Percentiles rank a stretch among this genome's conserved stretches.
These are phyloP conservation scores for Theodoxus fluviatilis DNA, from an alignment of 2,888 invertebrate genomes.

Conservation along the genomic window DNA sequence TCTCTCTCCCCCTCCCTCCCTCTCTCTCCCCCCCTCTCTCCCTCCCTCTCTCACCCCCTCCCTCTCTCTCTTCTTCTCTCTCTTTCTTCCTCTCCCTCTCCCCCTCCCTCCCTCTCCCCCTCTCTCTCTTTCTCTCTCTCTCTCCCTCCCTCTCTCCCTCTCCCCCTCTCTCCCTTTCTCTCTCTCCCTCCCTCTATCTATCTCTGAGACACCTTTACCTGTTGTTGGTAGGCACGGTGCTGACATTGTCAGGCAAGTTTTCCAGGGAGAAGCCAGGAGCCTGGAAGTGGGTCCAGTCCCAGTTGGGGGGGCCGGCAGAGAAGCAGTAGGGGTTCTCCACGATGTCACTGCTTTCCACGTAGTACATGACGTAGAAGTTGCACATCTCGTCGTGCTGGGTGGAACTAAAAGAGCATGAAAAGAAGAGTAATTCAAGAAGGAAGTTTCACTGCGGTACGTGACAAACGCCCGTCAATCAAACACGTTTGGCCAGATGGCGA, in stretches of 20 bases:
- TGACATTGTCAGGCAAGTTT: conserved; percentile 42
- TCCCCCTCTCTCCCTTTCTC: neutral
- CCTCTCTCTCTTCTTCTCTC: too few relatives aligned
- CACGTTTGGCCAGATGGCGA: too few relatives aligned
- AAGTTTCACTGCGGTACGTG: too few relatives aligned
- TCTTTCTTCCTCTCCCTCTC: too few relatives aligned
- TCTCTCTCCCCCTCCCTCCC: too few relatives aligned
- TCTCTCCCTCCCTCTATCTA: conserved; percentile 10
- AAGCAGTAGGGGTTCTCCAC: conserved; percentile 47
- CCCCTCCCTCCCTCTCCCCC: too few relatives aligned
- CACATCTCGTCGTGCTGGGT: conserved; percentile 64
- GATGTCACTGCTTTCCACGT: conserved; percentile 48
- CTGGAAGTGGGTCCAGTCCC: conserved; percentile 74
- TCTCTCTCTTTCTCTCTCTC: too few relatives aligned
- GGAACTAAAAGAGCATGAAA: conserved; percentile 72
- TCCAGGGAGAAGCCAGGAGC: conserved; percentile 36
- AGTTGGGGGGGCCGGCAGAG: conserved; percentile 79
- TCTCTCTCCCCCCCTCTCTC: too few relatives aligned
- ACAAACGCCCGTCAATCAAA: too few relatives aligned
- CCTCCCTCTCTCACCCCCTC: too few relatives aligned
- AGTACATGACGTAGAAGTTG: conserved; percentile 65
- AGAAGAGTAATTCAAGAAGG: neutral
- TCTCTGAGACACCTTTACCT: conserved; percentile 23
- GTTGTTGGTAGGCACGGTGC: conserved; percentile 44
- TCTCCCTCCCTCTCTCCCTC: too few relatives aligned